Conservation (phyloP, 2,888 invertebrate species). For the Taphrorychus bicolor region DNA sequence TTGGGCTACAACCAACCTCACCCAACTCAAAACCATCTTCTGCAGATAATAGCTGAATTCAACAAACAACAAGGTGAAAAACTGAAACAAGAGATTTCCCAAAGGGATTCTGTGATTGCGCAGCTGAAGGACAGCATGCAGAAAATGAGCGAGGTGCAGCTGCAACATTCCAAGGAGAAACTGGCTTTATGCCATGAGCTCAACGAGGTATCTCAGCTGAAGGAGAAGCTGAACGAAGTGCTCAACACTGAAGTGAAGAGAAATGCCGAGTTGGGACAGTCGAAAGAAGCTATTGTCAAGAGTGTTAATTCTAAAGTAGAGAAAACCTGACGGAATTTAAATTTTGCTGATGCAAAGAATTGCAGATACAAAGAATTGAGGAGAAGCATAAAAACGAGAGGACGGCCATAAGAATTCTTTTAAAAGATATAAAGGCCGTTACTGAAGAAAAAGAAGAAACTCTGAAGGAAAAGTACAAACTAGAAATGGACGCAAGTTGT, state of each 20-base stretch:
- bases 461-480: conserved; percentile 44
- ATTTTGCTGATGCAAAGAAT: no score
- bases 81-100: conserved; percentile 52
- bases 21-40: no score
- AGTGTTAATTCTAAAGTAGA: conserved; percentile 47
- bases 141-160: conserved; percentile 52
- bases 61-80: conserved; percentile 56
- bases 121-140: conserved; percentile 52
- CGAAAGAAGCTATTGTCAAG: conserved; percentile 49
- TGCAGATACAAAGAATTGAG: conserved; percentile 51
- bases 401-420: conserved; percentile 49
- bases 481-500: conserved; percentile 44
- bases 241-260: conserved; percentile 52
- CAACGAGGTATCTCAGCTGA: conserved; percentile 52
- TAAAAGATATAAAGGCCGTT: conserved; percentile 48
- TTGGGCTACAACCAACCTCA: no score
- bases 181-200: conserved; percentile 54
- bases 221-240: conserved; percentile 51
- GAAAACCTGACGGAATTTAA: neutral
- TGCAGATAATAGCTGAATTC: conserved; percentile 55
- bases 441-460: conserved; percentile 49
- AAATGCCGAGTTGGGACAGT: conserved; percentile 49
- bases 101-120: conserved; percentile 52
- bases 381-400: conserved; percentile 53
- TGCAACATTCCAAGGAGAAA: conserved; percentile 55